phyloP scores from a whole-genome alignment of 2,113 vertebrate species.

The Antidorcas marsupialis region DNA sequence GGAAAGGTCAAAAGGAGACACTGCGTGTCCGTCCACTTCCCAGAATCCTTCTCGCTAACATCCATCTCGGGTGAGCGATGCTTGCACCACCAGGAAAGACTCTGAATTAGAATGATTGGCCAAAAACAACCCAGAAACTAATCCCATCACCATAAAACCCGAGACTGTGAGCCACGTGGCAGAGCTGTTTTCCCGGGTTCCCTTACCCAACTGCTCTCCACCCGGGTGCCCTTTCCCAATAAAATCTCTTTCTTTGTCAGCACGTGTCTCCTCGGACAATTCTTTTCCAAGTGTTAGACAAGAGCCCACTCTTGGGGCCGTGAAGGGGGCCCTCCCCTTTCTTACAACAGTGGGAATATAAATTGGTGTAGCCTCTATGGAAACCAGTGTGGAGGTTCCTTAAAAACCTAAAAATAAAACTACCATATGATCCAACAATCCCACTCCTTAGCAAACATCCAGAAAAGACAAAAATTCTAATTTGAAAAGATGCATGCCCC shows the following conservation, averaged over 20 bases:
- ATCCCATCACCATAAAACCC: background rate
- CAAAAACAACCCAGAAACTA: background rate
- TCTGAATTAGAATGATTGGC: background rate
- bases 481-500: background rate
- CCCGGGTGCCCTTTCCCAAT: background rate
- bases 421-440: background rate
- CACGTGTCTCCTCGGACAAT: background rate
- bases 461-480: background rate
- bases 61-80: background rate
- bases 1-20: background rate
- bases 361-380: background rate
- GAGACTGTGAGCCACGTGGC: background rate
- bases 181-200: background rate
- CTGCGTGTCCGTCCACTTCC: fast-evolving
- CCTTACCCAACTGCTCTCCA: background rate
- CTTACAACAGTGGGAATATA: background rate
- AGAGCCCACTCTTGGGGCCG: background rate
- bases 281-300: background rate
- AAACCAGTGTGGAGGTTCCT: background rate
- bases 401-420: background rate
- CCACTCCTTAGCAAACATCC: background rate
- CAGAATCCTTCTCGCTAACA: background rate
- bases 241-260: background rate
- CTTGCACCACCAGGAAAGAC: background rate
- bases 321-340: background rate